Percentiles rank a stretch among this genome's conserved stretches.
Evolutionary conservation across 2,888 invertebrate species (phyloP).

Genomic region (Oligia strigilis): DNA sequence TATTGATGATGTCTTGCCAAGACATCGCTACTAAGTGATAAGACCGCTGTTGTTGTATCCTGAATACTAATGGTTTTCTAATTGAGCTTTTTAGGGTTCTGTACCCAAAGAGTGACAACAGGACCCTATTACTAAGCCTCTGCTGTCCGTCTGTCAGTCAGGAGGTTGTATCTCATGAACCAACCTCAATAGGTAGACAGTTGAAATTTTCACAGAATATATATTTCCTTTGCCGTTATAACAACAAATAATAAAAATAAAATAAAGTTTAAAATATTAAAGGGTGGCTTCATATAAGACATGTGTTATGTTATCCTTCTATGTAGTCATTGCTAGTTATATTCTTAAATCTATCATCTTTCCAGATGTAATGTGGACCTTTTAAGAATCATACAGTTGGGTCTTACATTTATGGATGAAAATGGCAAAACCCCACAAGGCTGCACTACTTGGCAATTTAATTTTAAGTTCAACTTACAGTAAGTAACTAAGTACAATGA

Average conservation of each 20-base stretch:
- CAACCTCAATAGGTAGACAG: neutral
- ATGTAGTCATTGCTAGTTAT: neutral
- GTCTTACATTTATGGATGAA: conserved; percentile 99
- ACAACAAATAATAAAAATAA: too few species aligned
- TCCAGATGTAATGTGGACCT: conserved; percentile 98
- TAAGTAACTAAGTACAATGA: conserved; percentile 93
- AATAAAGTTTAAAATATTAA: too few species aligned
- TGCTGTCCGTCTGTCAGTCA: neutral
- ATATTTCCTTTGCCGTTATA: too few species aligned
- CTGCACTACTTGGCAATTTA: conserved; percentile 99
- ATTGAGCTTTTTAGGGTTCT: neutral
- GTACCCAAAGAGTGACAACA: neutral
- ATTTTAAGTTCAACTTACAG: conserved; percentile 99
- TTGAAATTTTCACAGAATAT: neutral
- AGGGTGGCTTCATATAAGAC: too few species aligned
- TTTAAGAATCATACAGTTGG: conserved; percentile 98
- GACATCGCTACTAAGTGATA: neutral
- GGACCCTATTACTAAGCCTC: neutral
- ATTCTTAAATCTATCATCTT: conserved; percentile 32
- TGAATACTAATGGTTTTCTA: neutral
- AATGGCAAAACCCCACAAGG: conserved; percentile 98
- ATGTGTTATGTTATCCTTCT: neutral
- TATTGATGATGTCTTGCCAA: too few species aligned
- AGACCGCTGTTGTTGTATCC: neutral
- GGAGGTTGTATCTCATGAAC: neutral